These are phyloP conservation scores for Abrostola tripartita DNA, from an alignment of 2,888 invertebrate genomes.

Conservation along the genomic window DNA sequence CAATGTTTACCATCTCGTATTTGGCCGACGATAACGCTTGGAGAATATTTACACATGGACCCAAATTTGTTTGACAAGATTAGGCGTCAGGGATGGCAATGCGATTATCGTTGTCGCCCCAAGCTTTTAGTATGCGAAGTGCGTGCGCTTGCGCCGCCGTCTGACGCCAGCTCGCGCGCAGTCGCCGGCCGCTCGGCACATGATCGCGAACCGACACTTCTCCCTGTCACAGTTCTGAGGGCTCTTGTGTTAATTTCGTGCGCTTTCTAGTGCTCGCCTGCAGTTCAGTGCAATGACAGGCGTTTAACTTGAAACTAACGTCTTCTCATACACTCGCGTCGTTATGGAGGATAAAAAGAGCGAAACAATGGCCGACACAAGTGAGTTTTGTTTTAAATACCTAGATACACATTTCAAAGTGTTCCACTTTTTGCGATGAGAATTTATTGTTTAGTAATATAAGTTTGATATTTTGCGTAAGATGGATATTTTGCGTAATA, in stretches of 20 bases:
- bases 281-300: conserved; percentile 79
- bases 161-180: conserved; percentile 77
- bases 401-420: not conserved
- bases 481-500: not conserved
- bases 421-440: conserved; percentile 18
- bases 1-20: conserved; percentile 73
- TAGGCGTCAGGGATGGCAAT: conserved; percentile 73
- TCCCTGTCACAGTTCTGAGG: conserved; percentile 72
- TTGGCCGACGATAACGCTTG: conserved; percentile 77
- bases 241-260: conserved; percentile 74
- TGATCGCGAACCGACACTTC: conserved; percentile 73
- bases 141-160: conserved; percentile 81
- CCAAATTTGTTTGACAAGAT: conserved; percentile 80
- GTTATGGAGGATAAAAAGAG: conserved; percentile 61
- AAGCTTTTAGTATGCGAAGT: conserved; percentile 84
- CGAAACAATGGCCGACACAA: conserved; percentile 68
- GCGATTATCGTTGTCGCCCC: conserved; percentile 81
- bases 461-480: conserved; percentile 2
- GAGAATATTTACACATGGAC: conserved; percentile 76
- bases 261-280: conserved; percentile 76
- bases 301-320: conserved; percentile 65
- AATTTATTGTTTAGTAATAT: conserved; percentile 12
- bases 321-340: conserved; percentile 50
- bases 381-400: conserved; percentile 63
- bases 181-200: conserved; percentile 66